phyloP scores from a whole-genome alignment of 2,888 invertebrate species.

The Xestia rhomboidea region DNA sequence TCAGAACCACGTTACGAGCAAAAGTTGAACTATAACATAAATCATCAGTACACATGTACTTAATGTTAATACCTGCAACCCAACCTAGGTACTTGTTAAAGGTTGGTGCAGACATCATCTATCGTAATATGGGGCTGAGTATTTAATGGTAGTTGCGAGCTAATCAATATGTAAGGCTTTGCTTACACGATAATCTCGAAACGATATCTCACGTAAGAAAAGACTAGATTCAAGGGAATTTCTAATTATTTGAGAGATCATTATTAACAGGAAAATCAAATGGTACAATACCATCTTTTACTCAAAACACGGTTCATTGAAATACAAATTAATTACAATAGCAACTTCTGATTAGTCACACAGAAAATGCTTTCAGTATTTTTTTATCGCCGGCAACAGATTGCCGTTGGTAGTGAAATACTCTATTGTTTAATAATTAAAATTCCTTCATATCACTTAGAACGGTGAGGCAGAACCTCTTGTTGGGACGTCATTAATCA shows the following conservation, averaged over 20 bases:
- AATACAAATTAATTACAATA: background rate
- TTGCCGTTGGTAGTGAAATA: background rate
- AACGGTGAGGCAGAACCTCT: background rate
- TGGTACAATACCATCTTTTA: background rate
- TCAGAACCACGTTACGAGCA: constrained; percentile 51
- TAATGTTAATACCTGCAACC: constrained; percentile 27
- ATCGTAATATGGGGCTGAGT: constrained; percentile 9
- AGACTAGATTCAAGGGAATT: background rate
- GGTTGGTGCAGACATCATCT: constrained; percentile 12
- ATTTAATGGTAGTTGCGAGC: background rate
- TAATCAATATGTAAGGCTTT: background rate
- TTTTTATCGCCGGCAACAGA: background rate
- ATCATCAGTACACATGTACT: constrained; percentile 47
- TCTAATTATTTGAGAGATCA: background rate
- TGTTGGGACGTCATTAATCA: background rate
- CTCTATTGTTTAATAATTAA: background rate
- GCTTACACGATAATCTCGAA: background rate
- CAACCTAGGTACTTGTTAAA: constrained; percentile 16
- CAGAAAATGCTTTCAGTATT: background rate
- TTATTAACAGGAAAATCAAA: background rate
- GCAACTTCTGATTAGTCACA: background rate
- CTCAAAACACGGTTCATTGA: background rate
- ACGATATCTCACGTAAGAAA: background rate
- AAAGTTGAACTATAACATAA: constrained; percentile 62
- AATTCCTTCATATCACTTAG: background rate